These are phyloP conservation scores for Cephus sareptanus DNA, from an alignment of 2,888 invertebrate species.

Conservation along the genomic window DNA sequence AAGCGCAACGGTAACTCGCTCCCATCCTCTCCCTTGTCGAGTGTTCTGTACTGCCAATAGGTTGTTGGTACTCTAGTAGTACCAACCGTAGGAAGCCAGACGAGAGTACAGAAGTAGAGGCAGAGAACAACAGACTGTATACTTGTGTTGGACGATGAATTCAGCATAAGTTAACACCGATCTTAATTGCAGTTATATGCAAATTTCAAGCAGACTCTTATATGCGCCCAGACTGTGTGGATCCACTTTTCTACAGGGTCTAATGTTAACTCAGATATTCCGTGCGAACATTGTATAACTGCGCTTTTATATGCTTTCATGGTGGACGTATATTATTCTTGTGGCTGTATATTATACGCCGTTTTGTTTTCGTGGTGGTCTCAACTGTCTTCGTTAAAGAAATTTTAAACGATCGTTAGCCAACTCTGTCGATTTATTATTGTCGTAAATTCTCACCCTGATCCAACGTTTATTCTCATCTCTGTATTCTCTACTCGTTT, in stretches of 20 bases:
- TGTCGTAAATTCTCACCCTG: not conserved
- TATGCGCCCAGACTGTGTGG: not conserved
- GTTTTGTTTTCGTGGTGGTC: not conserved
- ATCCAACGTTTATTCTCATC: not conserved
- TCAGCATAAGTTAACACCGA: slow-evolving; percentile 29
- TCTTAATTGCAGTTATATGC: slow-evolving; percentile 56
- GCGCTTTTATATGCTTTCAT: slow-evolving; percentile 4
- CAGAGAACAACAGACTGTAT: not conserved
- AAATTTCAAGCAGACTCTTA: slow-evolving; percentile 35
- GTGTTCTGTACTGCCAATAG: not conserved
- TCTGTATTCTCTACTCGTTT: not conserved
- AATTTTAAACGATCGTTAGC: not conserved
- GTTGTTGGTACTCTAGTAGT: not conserved
- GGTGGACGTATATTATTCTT: not conserved
- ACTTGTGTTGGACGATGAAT: not conserved
- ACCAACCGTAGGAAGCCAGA: not conserved
- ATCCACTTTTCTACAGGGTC: not conserved
- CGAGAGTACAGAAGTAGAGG: not conserved
- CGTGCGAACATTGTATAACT: slow-evolving; percentile 23
- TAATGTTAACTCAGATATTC: not conserved
- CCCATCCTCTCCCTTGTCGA: not conserved
- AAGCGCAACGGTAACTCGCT: slow-evolving; percentile 53
- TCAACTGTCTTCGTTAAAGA: not conserved
- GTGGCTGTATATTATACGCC: not conserved
- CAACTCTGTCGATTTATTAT: not conserved